These are phyloP conservation scores for Hylia prasina DNA, from an alignment of 2,113 vertebrate genomes.

Conservation along the genomic window DNA sequence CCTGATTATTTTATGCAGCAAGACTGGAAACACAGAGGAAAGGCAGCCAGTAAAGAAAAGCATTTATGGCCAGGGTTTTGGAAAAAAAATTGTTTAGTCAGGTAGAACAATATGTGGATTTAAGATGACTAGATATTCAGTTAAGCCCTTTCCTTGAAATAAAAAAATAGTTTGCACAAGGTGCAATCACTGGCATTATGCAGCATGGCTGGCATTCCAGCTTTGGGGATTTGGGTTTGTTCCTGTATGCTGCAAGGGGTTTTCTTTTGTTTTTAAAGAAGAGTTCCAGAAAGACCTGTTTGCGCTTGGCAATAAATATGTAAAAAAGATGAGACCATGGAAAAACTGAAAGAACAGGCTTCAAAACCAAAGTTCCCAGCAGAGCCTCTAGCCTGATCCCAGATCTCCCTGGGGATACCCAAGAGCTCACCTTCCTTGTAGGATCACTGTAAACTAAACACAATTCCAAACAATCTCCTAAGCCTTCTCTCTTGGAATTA, in stretches of 20 bases:
- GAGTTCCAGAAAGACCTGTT: background rate
- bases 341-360: background rate
- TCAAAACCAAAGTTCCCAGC: background rate
- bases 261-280: background rate
- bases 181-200: too few species aligned
- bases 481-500: background rate
- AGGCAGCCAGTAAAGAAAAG: background rate
- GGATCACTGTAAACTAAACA: background rate
- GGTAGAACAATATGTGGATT: rapidly evolving
- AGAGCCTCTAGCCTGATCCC: background rate
- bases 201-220: background rate
- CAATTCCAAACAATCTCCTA: background rate
- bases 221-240: background rate
- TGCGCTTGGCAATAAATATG: background rate
- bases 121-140: background rate
- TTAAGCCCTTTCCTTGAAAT: background rate
- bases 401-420: background rate
- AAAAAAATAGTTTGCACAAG: background rate
- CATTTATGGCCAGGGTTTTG: background rate
- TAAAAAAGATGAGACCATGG: background rate
- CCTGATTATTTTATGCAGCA: background rate
- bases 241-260: rapidly evolving
- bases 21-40: background rate
- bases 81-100: background rate
- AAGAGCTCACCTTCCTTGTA: background rate